Evolutionary conservation across 2,113 vertebrate genomes (phyloP).

Genomic region (Azemiops feae): DNA sequence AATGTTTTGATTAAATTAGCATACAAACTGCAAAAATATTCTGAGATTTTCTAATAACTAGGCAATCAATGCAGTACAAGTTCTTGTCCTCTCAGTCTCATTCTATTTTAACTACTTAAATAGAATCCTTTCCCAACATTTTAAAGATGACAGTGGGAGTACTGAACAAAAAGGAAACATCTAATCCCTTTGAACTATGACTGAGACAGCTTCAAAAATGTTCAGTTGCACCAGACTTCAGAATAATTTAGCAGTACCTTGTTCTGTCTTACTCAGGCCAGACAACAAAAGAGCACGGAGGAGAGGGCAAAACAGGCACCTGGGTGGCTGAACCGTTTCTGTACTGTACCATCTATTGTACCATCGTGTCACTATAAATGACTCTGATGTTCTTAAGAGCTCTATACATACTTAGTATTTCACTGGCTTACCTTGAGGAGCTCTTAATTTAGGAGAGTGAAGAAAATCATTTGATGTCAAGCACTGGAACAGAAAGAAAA

Average conservation of each 20-base stretch:
- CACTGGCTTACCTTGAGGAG: slow-evolving; percentile 50
- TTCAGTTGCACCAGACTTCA: not conserved
- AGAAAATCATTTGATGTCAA: slow-evolving; percentile 60
- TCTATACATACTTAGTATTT: not conserved
- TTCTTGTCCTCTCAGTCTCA: not conserved
- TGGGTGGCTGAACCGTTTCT: not conserved
- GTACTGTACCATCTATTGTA: not conserved
- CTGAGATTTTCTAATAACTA: not conserved
- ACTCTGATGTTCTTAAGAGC: not conserved
- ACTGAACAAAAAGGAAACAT: not conserved
- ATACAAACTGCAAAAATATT: not conserved
- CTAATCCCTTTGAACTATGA: not conserved
- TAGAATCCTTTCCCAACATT: not conserved
- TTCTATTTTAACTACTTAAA: not conserved
- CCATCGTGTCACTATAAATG: not conserved
- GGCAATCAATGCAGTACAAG: not conserved
- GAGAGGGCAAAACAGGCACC: not conserved
- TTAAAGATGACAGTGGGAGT: not conserved
- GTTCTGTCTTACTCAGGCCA: not conserved
- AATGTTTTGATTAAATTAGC: not conserved
- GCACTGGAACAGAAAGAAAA: slow-evolving; percentile 54
- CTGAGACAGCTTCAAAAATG: not conserved
- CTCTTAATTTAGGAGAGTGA: slow-evolving; percentile 54
- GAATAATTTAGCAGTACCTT: not conserved
- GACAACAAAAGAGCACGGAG: not conserved